Evolutionary conservation across 2,113 vertebrate genomes (phyloP).

Genomic region (Mustelus asterias): DNA sequence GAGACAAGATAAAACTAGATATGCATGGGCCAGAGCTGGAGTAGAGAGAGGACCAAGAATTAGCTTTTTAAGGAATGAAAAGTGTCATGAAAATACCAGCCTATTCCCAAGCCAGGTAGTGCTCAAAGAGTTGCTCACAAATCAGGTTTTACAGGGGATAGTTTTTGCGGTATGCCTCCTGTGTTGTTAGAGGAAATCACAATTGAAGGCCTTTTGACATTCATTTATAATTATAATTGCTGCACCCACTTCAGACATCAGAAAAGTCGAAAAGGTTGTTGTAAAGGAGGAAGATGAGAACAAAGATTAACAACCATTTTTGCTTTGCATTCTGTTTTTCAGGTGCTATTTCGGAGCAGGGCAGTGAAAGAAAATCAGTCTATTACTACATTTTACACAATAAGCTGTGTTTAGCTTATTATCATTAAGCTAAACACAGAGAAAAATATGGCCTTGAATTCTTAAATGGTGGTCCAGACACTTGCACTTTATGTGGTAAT

Average conservation of each 20-base stretch:
- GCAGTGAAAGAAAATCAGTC: not conserved
- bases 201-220: not conserved
- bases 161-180: not conserved
- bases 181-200: not conserved
- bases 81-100: not conserved
- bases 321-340: not conserved
- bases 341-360: not conserved
- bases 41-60: not conserved
- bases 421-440: not conserved
- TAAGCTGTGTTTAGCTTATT: no score
- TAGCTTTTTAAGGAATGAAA: not conserved
- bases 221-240: not conserved
- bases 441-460: not conserved
- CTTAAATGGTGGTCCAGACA: not conserved
- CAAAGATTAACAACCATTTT: not conserved
- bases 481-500: constrained; percentile 7
- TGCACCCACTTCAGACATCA: not conserved
- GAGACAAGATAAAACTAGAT: not conserved
- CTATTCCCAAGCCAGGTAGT: not conserved
- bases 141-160: not conserved
- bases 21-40: not conserved
- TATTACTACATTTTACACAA: not conserved
- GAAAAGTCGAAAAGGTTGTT: not conserved
- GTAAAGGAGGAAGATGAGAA: not conserved
- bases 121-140: not conserved